Conservation (phyloP, 2,888 invertebrate genomes). For the Dicyrtomina minuta region DNA sequence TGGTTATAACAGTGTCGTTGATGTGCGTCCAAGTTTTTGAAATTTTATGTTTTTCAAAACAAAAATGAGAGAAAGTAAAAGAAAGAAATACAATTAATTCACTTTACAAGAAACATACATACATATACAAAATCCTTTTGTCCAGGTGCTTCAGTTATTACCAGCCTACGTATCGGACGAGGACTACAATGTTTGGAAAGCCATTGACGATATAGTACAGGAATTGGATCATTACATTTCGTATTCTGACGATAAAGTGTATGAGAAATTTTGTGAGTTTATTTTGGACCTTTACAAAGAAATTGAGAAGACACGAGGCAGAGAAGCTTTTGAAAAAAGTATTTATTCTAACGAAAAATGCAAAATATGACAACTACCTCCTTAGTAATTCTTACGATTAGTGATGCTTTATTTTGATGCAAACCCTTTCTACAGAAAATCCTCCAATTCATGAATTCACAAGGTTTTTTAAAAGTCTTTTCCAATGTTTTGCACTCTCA, state of each 20-base stretch:
- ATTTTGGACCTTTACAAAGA: slow-evolving; percentile 8
- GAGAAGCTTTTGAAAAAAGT: slow-evolving; percentile 10
- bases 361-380: not conserved
- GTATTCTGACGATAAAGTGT: not conserved
- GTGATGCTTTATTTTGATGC: not conserved
- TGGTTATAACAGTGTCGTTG: slow-evolving; percentile 15
- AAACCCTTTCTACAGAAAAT: slow-evolving; percentile 2
- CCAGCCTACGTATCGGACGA: not conserved
- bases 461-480: not conserved
- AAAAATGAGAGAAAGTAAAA: not conserved
- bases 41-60: not conserved
- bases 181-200: slow-evolving; percentile 23
- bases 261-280: slow-evolving; percentile 9
- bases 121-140: not conserved
- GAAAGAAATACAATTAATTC: not conserved
- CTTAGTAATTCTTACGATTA: too few species aligned
- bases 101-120: not conserved
- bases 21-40: not conserved
- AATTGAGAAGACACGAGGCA: not conserved
- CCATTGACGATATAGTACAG: slow-evolving; percentile 8
- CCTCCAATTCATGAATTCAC: slow-evolving; percentile 3
- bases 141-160: not conserved
- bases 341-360: not conserved
- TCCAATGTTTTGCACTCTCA: not conserved
- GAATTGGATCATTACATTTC: slow-evolving; percentile 7